phyloP scores from a whole-genome alignment of 2,113 vertebrate genomes.

The Trinectes maculatus region DNA sequence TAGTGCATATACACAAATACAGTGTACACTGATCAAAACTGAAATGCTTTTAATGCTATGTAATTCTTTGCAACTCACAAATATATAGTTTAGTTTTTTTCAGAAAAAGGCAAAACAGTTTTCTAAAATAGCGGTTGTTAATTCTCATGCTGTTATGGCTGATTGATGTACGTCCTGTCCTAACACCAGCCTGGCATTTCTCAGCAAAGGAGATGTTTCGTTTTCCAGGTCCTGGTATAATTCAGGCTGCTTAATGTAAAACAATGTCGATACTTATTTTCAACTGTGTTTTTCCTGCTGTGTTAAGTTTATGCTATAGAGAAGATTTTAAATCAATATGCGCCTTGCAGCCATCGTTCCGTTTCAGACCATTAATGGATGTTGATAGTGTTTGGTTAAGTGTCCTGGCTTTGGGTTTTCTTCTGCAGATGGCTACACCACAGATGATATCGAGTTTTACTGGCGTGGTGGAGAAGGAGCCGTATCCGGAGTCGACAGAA shows the following conservation, averaged over 20 bases:
- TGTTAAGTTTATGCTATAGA: no score
- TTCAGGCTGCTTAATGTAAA: conserved; percentile 11
- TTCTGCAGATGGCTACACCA: conserved; percentile 95
- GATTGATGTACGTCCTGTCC: no score
- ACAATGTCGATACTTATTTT: conserved; percentile 41
- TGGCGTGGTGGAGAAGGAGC: conserved; percentile 96
- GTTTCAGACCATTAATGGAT: conserved; percentile 2
- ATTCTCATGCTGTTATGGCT: no score
- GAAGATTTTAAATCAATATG: no score
- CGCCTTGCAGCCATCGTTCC: no score
- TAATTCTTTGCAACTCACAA: background rate
- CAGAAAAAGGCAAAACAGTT: no score
- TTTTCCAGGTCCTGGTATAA: background rate
- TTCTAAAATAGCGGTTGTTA: no score
- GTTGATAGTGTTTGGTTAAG: conserved; percentile 36
- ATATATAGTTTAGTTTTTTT: no score
- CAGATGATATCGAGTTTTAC: conserved; percentile 99
- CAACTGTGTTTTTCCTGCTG: conserved; percentile 32
- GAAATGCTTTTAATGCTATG: background rate
- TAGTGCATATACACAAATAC: conserved; percentile 20
- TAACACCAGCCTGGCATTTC: no score
- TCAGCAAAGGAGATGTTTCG: no score
- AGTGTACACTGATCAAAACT: background rate
- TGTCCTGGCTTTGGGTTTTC: conserved; percentile 24
- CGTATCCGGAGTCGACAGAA: conserved; percentile 95